Percentiles rank a stretch among this genome's conserved stretches.
Evolutionary conservation across 1,140 invertebrate genomes (phyloP).

Genomic region (Hyphantria cunea): DNA sequence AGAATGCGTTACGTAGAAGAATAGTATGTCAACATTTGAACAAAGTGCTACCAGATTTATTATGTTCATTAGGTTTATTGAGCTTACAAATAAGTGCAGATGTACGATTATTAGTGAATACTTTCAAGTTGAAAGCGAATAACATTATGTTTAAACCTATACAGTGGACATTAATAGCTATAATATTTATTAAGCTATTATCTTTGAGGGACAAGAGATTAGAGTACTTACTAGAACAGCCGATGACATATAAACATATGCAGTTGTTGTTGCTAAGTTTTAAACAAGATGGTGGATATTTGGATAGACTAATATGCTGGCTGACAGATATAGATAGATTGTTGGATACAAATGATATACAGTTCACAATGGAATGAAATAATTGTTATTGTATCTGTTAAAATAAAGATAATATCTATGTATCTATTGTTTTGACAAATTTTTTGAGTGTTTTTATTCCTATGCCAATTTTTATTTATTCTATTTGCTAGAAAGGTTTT

Average conservation of each 20-base stretch:
- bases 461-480: too few relatives aligned
- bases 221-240: constrained; percentile 58
- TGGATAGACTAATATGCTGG: constrained; percentile 79
- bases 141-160: constrained; percentile 83
- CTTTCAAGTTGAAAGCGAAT: constrained; percentile 82
- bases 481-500: too few relatives aligned
- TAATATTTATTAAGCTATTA: constrained; percentile 81
- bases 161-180: constrained; percentile 81
- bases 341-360: constrained; percentile 64
- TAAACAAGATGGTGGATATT: constrained; percentile 78
- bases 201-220: constrained; percentile 71
- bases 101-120: constrained; percentile 80
- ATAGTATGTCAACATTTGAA: constrained; percentile 83
- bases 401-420: not conserved
- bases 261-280: constrained; percentile 79
- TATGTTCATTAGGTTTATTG: constrained; percentile 63
- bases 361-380: constrained; percentile 57
- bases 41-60: constrained; percentile 77
- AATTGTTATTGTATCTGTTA: not conserved
- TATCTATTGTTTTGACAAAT: constrained; percentile 10
- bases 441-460: too few relatives aligned
- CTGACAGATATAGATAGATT: constrained; percentile 78
- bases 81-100: constrained; percentile 69
- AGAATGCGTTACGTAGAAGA: constrained; percentile 81
- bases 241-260: constrained; percentile 70